phyloP scores from a whole-genome alignment of 2,113 vertebrate genomes.

The Pipra filicauda region DNA sequence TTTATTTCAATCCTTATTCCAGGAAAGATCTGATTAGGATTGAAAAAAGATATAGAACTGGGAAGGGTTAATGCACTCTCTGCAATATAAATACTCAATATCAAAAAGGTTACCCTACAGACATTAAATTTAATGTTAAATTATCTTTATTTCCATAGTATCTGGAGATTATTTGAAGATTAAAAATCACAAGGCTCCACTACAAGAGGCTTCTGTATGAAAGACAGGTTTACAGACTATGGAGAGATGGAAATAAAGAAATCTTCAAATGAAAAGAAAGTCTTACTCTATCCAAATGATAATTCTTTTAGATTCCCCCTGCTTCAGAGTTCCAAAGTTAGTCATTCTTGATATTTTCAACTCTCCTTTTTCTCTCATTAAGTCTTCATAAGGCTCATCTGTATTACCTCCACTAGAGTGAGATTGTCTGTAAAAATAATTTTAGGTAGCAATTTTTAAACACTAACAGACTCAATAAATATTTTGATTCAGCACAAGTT shows the following conservation, averaged over 20 bases:
- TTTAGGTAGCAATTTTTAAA: background rate
- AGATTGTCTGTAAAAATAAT: background rate
- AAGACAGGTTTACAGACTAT: background rate
- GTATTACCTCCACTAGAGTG: background rate
- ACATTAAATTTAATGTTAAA: background rate
- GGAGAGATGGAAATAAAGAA: background rate
- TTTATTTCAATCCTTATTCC: background rate
- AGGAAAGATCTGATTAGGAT: background rate
- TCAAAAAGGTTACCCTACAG: background rate
- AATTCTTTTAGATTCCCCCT: constrained; percentile 75
- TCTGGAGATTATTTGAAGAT: background rate
- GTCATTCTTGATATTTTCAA: constrained; percentile 79
- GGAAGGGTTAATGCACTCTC: background rate
- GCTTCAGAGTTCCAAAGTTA: constrained; percentile 81
- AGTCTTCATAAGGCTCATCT: constrained; percentile 24
- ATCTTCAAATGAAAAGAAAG: background rate
- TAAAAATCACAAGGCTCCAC: background rate
- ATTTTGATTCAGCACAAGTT: background rate
- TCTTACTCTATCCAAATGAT: constrained; percentile 89
- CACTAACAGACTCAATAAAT: background rate
- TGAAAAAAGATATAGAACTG: background rate
- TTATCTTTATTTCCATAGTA: background rate
- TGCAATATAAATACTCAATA: background rate
- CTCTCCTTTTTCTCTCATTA: constrained; percentile 83
- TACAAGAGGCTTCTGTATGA: background rate